These are phyloP conservation scores for Lepidurus couesii DNA, from an alignment of 1,140 invertebrate species.

Conservation along the genomic window DNA sequence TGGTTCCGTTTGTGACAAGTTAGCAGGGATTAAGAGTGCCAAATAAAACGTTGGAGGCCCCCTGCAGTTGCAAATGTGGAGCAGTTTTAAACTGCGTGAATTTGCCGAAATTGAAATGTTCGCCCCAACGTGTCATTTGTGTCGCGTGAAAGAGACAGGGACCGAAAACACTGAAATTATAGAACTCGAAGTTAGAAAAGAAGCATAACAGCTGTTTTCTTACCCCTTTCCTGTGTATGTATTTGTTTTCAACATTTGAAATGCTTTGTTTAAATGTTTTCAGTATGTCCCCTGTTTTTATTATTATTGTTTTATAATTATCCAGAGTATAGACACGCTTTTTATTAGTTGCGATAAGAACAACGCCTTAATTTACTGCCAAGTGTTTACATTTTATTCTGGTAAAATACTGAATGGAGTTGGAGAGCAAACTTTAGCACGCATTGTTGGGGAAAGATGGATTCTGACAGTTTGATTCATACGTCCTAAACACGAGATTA, in stretches of 20 bases:
- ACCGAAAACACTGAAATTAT: neutral
- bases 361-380: too few relatives aligned
- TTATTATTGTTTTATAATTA: too few relatives aligned
- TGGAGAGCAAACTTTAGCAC: neutral
- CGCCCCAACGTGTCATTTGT: neutral
- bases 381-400: neutral
- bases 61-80: neutral
- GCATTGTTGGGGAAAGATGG: neutral
- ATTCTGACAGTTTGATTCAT: neutral
- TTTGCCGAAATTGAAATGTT: slow-evolving; percentile 10
- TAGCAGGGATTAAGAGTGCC: neutral
- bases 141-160: neutral
- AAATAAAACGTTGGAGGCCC: neutral
- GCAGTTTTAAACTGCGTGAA: neutral
- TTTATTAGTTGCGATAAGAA: too few relatives aligned
- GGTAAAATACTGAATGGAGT: neutral
- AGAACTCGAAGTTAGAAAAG: too few relatives aligned
- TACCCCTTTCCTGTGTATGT: too few relatives aligned
- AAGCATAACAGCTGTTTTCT: too few relatives aligned
- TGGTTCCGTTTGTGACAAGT: slow-evolving; percentile 1
- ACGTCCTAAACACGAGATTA: neutral
- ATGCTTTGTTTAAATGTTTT: too few relatives aligned
- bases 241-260: too few relatives aligned
- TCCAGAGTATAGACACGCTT: too few relatives aligned
- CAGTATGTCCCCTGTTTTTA: too few relatives aligned